Evolutionary conservation across 2,113 vertebrate genomes (phyloP).

Genomic region (Rhinolophus sinicus): DNA sequence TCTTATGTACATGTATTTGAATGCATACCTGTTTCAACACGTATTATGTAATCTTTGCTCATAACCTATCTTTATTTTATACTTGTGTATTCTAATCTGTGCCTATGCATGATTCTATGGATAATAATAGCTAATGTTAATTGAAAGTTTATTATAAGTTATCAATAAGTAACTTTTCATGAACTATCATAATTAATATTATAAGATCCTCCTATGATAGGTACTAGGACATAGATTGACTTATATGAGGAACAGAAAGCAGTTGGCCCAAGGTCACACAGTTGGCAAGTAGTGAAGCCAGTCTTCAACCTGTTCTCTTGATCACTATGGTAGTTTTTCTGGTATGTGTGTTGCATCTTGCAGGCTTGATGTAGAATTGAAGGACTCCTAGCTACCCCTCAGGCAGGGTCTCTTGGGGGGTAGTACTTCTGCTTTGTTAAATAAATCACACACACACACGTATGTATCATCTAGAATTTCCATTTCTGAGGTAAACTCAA

Average conservation of each 20-base stretch:
- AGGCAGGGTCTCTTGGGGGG: background rate
- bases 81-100: background rate
- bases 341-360: background rate
- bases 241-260: background rate
- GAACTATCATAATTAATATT: background rate
- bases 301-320: background rate
- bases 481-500: background rate
- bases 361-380: background rate
- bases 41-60: background rate
- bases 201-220: background rate
- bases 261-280: background rate
- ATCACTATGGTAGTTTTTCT: background rate
- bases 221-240: background rate
- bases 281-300: background rate
- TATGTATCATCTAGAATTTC: background rate
- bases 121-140: constrained; percentile 23
- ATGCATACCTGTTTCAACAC: background rate
- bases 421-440: background rate
- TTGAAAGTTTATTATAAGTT: background rate
- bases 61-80: background rate
- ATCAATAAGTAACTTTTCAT: background rate
- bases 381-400: background rate
- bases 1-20: background rate
- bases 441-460: background rate
- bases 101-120: background rate